Conservation (phyloP, 2,888 invertebrate genomes). For the Pedicia rivosa region DNA sequence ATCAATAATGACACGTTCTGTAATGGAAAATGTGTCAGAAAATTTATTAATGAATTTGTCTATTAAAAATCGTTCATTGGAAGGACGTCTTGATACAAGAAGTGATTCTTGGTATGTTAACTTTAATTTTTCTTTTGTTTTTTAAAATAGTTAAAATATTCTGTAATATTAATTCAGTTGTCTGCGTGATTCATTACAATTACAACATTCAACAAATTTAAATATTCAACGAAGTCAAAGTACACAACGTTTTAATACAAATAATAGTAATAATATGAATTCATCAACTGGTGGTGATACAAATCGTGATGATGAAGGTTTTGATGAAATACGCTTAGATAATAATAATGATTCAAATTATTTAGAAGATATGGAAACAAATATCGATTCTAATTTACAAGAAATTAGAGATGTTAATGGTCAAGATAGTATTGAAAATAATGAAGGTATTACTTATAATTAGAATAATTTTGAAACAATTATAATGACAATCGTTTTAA, state of each 20-base stretch:
- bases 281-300: background rate
- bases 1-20: slow-evolving; percentile 25
- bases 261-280: slow-evolving; percentile 2
- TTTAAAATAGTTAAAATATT: no score
- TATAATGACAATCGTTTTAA: no score
- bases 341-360: slow-evolving; percentile 5
- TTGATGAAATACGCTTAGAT: slow-evolving; percentile 1
- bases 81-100: slow-evolving; percentile 22
- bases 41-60: slow-evolving; percentile 29
- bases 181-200: slow-evolving; percentile 27
- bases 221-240: slow-evolving; percentile 32
- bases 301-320: slow-evolving; percentile 1
- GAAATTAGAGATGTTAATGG: slow-evolving; percentile 1
- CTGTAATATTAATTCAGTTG: slow-evolving; percentile 18
- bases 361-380: slow-evolving; percentile 1
- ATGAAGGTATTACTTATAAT: no score
- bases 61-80: slow-evolving; percentile 29
- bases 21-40: slow-evolving; percentile 31
- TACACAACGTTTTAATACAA: slow-evolving; percentile 24
- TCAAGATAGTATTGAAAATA: slow-evolving; percentile 1
- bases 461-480: no score
- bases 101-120: slow-evolving; percentile 21
- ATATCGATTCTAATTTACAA: background rate
- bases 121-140: no score
- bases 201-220: slow-evolving; percentile 30